These are phyloP conservation scores for Reticulitermes speratus DNA, from an alignment of 1,140 invertebrate genomes.

Conservation along the genomic window DNA sequence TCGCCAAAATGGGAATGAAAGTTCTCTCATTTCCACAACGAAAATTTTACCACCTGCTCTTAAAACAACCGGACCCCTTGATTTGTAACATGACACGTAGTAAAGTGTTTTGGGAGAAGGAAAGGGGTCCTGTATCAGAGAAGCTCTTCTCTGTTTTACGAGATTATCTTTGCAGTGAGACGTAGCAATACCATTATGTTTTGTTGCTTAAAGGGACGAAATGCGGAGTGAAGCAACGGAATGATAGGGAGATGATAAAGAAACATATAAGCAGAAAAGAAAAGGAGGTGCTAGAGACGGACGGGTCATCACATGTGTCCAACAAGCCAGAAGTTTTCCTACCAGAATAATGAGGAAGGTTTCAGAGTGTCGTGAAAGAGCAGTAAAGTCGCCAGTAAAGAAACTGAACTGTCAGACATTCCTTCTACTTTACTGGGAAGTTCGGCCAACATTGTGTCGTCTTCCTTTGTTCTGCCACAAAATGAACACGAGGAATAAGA, in stretches of 20 bases:
- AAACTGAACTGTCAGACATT: background rate
- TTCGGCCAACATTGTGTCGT: background rate
- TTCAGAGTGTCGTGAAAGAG: background rate
- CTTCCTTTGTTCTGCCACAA: background rate
- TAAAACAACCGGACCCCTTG: background rate
- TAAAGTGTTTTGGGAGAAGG: background rate
- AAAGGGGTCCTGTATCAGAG: background rate
- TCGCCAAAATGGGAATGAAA: background rate
- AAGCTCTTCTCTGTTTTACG: background rate
- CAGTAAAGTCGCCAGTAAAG: background rate
- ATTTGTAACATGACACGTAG: background rate
- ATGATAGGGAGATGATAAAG: slow-evolving; percentile 6
- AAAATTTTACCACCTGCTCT: background rate
- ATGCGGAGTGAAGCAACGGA: background rate
- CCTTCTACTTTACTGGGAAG: background rate
- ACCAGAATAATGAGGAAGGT: background rate
- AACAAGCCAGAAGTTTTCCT: background rate
- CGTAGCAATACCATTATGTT: background rate
- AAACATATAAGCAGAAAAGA: background rate
- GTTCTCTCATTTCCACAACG: background rate
- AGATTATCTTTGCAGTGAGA: background rate
- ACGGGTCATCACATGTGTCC: background rate
- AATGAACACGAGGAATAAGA: background rate
- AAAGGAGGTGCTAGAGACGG: too few relatives aligned
- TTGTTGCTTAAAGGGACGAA: background rate